phyloP scores from a whole-genome alignment of 2,888 invertebrate genomes.

The Oscheius sp. region DNA sequence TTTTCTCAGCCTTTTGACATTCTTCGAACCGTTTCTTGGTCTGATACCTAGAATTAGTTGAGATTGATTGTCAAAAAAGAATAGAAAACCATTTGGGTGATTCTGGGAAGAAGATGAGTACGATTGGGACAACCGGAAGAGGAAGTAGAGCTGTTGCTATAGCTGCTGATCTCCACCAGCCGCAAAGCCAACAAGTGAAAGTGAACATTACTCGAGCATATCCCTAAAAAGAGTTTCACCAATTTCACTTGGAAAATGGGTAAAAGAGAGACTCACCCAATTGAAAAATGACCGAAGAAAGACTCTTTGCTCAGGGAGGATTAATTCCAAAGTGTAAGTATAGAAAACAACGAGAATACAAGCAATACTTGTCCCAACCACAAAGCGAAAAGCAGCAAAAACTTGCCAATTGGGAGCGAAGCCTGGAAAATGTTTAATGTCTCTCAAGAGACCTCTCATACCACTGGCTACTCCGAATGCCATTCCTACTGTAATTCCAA shows the following conservation, averaged over 20 bases:
- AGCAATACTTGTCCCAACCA: slow-evolving; percentile 45
- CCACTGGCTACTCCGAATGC: slow-evolving; percentile 45
- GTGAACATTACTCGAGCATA: slow-evolving; percentile 55
- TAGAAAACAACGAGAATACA: slow-evolving; percentile 52
- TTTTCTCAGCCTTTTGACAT: slow-evolving; percentile 35
- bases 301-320: slow-evolving; percentile 49
- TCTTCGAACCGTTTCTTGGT: slow-evolving; percentile 36
- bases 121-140: slow-evolving; percentile 36
- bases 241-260: no score
- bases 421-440: no score
- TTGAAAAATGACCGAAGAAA: slow-evolving; percentile 53
- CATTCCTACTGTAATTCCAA: slow-evolving; percentile 45
- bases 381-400: slow-evolving; percentile 48
- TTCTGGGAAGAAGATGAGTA: slow-evolving; percentile 43
- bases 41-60: slow-evolving; percentile 7
- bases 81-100: slow-evolving; percentile 46
- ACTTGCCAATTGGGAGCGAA: slow-evolving; percentile 49
- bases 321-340: slow-evolving; percentile 50
- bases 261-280: slow-evolving; percentile 38
- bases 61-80: not conserved
- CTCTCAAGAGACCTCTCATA: not conserved
- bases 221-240: slow-evolving; percentile 37
- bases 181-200: slow-evolving; percentile 44
- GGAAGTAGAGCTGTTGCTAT: slow-evolving; percentile 40
- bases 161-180: slow-evolving; percentile 47